phyloP scores from a whole-genome alignment of 30 jellyfish, hydroid and myxozoan species.

The Aurelia sp. region DNA sequence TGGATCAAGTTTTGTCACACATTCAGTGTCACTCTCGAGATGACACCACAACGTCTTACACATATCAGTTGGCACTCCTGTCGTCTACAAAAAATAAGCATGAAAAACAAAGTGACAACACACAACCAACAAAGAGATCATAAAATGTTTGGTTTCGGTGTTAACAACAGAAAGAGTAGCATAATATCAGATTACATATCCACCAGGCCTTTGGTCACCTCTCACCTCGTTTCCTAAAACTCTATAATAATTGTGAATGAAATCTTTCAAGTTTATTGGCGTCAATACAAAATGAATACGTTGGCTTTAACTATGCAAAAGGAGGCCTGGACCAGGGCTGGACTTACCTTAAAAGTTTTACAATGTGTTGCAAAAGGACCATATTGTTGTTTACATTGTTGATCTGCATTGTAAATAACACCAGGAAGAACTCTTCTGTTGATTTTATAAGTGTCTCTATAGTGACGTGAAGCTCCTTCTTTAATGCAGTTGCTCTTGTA shows the following conservation, averaged over 20 bases:
- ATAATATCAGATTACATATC: too few relatives aligned
- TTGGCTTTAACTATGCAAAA: too few relatives aligned
- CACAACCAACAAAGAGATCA: too few relatives aligned
- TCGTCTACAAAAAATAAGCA: slow-evolving; percentile 52
- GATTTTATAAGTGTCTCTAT: slow-evolving; percentile 27
- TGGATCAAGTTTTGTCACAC: slow-evolving; percentile 95
- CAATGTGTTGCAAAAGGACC: slow-evolving; percentile 96
- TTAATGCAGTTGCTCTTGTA: slow-evolving; percentile 84
- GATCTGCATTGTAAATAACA: slow-evolving; percentile 84
- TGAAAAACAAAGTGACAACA: background rate
- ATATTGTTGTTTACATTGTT: slow-evolving; percentile 85
- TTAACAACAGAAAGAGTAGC: too few relatives aligned
- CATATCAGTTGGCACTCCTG: slow-evolving; percentile 84
- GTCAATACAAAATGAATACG: too few relatives aligned
- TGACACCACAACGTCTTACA: slow-evolving; percentile 96
- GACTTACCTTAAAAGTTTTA: slow-evolving; percentile 81
- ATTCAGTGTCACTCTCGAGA: slow-evolving; percentile 89
- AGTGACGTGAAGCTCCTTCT: slow-evolving; percentile 39
- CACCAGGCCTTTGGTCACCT: too few relatives aligned
- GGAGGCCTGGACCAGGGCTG: too few relatives aligned
- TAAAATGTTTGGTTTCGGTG: too few relatives aligned
- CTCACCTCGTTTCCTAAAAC: too few relatives aligned
- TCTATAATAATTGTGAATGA: too few relatives aligned
- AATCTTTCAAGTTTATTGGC: too few relatives aligned
- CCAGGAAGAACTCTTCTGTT: slow-evolving; percentile 77